Percentiles rank a stretch among this genome's conserved stretches.
Evolutionary conservation across 1,140 invertebrate genomes (phyloP).

Genomic region (Hyphantria cunea): DNA sequence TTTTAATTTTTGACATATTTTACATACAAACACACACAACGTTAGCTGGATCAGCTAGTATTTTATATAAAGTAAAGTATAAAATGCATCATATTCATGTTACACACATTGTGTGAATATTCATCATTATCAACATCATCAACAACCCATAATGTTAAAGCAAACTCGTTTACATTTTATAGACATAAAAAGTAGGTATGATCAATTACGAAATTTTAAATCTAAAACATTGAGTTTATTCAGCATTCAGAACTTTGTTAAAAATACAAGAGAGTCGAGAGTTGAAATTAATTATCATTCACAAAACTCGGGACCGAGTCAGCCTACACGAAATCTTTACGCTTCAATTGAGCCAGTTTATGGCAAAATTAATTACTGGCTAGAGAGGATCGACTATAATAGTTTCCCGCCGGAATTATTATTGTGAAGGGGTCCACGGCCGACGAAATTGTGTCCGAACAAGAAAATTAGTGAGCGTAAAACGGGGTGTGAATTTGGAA

Average conservation of each 20-base stretch:
- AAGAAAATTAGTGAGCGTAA: slow-evolving; percentile 81
- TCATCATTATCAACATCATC: no score
- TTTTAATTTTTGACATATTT: no score
- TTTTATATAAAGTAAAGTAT: no score
- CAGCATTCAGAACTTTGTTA: slow-evolving; percentile 36
- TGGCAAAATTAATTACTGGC: slow-evolving; percentile 78
- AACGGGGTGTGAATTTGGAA: slow-evolving; percentile 77
- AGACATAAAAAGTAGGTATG: slow-evolving; percentile 3
- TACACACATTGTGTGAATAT: no score
- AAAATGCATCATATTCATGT: no score
- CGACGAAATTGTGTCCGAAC: slow-evolving; percentile 77
- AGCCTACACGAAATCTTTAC: slow-evolving; percentile 72
- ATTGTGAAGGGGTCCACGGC: slow-evolving; percentile 66
- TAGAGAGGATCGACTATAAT: slow-evolving; percentile 76
- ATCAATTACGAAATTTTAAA: slow-evolving; percentile 4
- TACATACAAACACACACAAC: no score
- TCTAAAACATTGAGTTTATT: slow-evolving; percentile 28
- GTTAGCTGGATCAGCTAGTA: no score
- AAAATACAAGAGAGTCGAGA: slow-evolving; percentile 53
- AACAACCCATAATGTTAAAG: no score
- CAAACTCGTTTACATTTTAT: slow-evolving; percentile 2
- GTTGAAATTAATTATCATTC: slow-evolving; percentile 71
- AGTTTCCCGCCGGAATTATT: slow-evolving; percentile 78
- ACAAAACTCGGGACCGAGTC: slow-evolving; percentile 54
- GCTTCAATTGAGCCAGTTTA: slow-evolving; percentile 79